Evolutionary conservation across 2,797 vertebrate genomes (phyloP).

Genomic region (Macropodus opercularis): DNA sequence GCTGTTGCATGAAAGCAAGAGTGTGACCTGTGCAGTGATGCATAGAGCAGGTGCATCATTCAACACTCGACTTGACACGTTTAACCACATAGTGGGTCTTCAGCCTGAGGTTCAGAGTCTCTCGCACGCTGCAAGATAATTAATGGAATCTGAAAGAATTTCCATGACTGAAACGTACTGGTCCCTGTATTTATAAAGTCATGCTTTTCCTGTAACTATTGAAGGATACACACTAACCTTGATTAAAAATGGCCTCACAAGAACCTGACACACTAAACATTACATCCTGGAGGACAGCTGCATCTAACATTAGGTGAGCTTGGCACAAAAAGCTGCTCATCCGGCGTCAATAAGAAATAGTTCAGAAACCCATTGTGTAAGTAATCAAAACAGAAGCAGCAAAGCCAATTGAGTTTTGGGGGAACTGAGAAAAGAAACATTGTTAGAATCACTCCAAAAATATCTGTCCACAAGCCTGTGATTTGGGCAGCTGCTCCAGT

Average conservation of each 20-base stretch:
- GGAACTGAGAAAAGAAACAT: neutral
- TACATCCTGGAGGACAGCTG: neutral
- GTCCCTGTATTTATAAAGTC: neutral
- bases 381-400: no score
- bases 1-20: neutral
- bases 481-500: neutral
- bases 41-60: conserved; percentile 16
- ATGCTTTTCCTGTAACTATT: neutral
- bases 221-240: neutral
- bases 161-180: neutral
- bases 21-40: neutral
- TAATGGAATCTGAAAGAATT: conserved; percentile 1
- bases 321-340: neutral
- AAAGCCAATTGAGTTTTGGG: neutral
- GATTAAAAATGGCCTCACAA: neutral
- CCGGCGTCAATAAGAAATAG: neutral
- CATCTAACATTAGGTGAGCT: neutral
- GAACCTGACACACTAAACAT: neutral
- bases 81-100: conserved; percentile 13
- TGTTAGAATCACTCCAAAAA: neutral
- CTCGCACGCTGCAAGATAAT: neutral
- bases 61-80: conserved; percentile 10
- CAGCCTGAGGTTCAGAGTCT: neutral
- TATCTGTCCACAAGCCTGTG: neutral
- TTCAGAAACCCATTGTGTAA: no score